A percentile compares a stretch with the other conserved stretches of the same genome.
Evolutionary conservation across 2,797 vertebrate genomes (phyloP).

Genomic region (Ataeniobius toweri): DNA sequence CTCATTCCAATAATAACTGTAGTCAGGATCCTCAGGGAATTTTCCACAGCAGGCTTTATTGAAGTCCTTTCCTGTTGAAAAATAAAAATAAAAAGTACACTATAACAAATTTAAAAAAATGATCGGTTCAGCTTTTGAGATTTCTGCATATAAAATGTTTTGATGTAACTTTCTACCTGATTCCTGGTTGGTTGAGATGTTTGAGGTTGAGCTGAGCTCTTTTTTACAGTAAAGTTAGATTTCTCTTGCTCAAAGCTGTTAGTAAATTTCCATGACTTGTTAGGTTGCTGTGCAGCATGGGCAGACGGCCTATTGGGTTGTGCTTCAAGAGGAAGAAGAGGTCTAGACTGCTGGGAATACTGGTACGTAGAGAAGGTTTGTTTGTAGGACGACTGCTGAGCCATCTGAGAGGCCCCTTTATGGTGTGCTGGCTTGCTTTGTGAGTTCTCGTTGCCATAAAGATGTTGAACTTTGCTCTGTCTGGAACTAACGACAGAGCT

Average conservation of each 20-base stretch:
- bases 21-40: constrained; percentile 88
- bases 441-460: constrained; percentile 24
- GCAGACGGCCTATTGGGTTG: constrained; percentile 33
- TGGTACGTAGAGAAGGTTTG: constrained; percentile 36
- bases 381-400: constrained; percentile 56
- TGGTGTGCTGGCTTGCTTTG: constrained; percentile 45
- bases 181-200: constrained; percentile 15
- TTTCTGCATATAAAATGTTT: not conserved
- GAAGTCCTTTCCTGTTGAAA: constrained; percentile 50
- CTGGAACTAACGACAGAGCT: constrained; percentile 32
- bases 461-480: constrained; percentile 45
- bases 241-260: constrained; percentile 57
- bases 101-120: not conserved
- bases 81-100: not conserved
- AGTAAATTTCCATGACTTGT: constrained; percentile 68
- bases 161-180: constrained; percentile 41
- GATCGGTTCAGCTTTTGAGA: not conserved
- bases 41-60: constrained; percentile 76
- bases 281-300: constrained; percentile 40
- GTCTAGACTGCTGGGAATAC: constrained; percentile 54
- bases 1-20: constrained; percentile 90
- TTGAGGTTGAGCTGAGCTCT: constrained; percentile 24
- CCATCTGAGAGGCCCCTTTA: constrained; percentile 45
- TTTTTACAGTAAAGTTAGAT: constrained; percentile 25
- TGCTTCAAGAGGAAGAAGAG: constrained; percentile 25